These are phyloP conservation scores for Propithecus perrieri DNA, from an alignment of 2,797 vertebrate species.

Conservation along the genomic window DNA sequence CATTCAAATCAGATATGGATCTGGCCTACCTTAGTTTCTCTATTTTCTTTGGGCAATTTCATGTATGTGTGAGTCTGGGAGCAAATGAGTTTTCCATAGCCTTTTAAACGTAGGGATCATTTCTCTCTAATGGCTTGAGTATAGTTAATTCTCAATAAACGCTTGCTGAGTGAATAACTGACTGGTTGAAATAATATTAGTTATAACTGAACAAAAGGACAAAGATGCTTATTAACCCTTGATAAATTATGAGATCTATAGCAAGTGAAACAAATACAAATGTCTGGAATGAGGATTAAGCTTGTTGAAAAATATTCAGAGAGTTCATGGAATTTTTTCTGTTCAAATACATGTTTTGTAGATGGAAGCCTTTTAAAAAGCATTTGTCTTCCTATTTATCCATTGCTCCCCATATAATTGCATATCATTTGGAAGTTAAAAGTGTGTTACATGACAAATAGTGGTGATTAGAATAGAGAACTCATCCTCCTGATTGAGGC, in stretches of 20 bases:
- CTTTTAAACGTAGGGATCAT: background rate
- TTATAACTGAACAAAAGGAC: background rate
- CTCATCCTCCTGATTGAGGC: background rate
- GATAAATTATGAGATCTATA: background rate
- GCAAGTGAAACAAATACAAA: background rate
- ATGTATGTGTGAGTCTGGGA: background rate
- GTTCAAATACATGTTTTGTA: slow-evolving; percentile 6
- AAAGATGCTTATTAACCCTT: background rate
- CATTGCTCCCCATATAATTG: background rate
- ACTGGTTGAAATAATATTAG: background rate
- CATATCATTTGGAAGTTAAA: background rate
- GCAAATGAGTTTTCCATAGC: background rate
- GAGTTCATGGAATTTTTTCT: background rate
- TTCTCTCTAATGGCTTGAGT: background rate
- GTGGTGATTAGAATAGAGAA: background rate
- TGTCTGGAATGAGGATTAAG: background rate
- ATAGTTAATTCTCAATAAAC: background rate
- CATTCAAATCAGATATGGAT: slow-evolving; percentile 4
- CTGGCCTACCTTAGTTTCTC: background rate
- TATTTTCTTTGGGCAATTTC: slow-evolving; percentile 20
- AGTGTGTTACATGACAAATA: background rate
- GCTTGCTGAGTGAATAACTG: background rate
- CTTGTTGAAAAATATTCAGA: background rate
- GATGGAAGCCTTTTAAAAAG: background rate
- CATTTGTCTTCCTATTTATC: background rate